Evolutionary conservation across 2,113 vertebrate species (phyloP).

Genomic region (Ophiodon elongatus): DNA sequence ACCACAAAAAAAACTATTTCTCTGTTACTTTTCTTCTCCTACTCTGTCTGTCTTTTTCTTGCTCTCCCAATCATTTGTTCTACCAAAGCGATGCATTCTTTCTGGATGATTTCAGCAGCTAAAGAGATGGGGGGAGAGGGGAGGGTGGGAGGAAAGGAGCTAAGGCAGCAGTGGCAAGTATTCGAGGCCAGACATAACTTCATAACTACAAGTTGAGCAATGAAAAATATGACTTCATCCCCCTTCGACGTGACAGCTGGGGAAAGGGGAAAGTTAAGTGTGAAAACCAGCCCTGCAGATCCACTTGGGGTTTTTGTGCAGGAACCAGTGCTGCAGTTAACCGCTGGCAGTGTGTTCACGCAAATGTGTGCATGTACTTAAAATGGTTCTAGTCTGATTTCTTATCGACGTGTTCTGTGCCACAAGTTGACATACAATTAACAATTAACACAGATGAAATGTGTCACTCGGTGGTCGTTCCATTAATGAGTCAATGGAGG

Average conservation of each 20-base stretch:
- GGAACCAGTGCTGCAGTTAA: conserved; percentile 18
- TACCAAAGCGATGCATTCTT: conserved; percentile 80
- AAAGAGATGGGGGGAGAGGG: conserved; percentile 36
- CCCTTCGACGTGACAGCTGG: conserved; percentile 65
- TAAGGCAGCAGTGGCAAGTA: conserved; percentile 70
- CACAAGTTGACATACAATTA: neutral
- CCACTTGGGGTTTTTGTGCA: conserved; percentile 50
- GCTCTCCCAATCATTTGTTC: conserved; percentile 75
- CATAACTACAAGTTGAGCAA: conserved; percentile 78
- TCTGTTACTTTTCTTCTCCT: conserved; percentile 54
- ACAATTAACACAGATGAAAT: neutral
- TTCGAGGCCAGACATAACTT: conserved; percentile 77
- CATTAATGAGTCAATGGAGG: neutral
- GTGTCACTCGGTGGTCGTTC: fast-evolving
- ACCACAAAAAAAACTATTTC: conserved; percentile 35
- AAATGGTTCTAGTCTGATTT: neutral
- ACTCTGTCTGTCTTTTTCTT: conserved; percentile 39
- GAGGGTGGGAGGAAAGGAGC: conserved; percentile 41
- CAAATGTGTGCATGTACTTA: neutral
- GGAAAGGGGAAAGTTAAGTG: conserved; percentile 60
- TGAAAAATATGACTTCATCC: conserved; percentile 80
- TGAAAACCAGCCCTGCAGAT: conserved; percentile 53
- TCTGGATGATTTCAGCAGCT: conserved; percentile 81
- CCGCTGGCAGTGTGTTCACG: neutral
- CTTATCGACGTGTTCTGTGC: neutral